Conservation (phyloP, 2,113 vertebrate genomes). For the Gallinago media region DNA sequence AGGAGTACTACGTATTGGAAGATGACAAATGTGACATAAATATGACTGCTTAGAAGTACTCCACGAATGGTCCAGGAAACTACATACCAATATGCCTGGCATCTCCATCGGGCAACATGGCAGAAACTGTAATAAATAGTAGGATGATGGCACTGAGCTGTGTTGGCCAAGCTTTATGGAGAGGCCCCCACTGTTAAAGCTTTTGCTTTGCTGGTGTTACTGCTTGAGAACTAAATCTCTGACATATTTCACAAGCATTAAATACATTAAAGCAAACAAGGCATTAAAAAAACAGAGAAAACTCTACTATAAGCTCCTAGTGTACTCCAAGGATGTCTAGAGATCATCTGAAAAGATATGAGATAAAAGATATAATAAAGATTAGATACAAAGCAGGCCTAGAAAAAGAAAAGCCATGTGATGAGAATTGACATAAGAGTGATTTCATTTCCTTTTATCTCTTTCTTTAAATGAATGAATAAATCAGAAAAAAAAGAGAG, state of each 20-base stretch:
- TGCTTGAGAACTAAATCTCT: neutral
- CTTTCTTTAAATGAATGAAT: neutral
- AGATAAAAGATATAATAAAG: neutral
- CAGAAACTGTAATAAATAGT: neutral
- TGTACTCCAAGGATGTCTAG: neutral
- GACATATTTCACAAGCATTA: neutral
- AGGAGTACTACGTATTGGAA: neutral
- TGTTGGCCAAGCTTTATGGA: neutral
- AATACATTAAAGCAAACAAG: neutral
- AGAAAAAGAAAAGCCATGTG: neutral
- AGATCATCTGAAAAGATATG: slow-evolving; percentile 6
- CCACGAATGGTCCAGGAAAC: neutral
- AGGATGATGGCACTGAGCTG: neutral
- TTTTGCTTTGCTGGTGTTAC: neutral
- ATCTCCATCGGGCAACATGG: neutral
- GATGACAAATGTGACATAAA: neutral
- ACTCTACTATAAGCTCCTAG: neutral
- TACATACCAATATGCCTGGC: neutral
- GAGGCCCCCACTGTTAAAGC: neutral
- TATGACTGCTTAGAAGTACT: neutral
- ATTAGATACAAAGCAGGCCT: neutral
- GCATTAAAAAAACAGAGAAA: neutral
- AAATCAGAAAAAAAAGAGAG: neutral
- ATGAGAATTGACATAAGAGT: neutral
- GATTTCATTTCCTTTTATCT: neutral